Percentiles rank a stretch among this genome's conserved stretches.
Conservation (phyloP, 2,113 vertebrate species). For the Spheniscus mendiculus region DNA sequence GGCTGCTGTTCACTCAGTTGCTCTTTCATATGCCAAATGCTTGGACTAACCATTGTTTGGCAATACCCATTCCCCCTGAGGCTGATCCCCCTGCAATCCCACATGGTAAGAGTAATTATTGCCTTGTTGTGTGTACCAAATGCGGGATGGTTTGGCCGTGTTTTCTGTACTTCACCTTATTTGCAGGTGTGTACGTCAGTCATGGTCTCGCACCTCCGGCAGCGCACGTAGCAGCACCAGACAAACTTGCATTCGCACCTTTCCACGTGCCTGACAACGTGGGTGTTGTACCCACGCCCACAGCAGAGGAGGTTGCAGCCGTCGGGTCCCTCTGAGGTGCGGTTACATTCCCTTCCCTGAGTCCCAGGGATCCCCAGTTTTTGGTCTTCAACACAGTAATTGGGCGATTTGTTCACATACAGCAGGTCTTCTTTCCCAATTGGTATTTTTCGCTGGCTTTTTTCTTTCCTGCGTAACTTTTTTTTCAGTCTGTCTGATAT, state of each 20-base stretch:
- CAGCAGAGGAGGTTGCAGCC: slow-evolving; percentile 96
- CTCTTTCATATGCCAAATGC: background rate
- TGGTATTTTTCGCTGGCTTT: slow-evolving; percentile 76
- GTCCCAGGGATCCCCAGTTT: slow-evolving; percentile 87
- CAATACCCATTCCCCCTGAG: background rate
- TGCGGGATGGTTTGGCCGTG: rapidly evolving
- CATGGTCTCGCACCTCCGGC: slow-evolving; percentile 93
- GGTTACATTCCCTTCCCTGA: slow-evolving; percentile 89
- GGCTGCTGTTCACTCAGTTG: background rate
- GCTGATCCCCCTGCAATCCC: background rate
- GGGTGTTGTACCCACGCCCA: slow-evolving; percentile 94
- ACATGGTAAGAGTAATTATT: rapidly evolving
- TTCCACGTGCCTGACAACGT: slow-evolving; percentile 88
- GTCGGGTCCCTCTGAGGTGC: slow-evolving; percentile 81
- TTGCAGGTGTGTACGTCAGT: slow-evolving; percentile 96
- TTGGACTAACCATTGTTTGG: background rate
- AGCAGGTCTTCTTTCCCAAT: slow-evolving; percentile 85
- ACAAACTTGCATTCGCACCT: slow-evolving; percentile 95
- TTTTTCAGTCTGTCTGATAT: slow-evolving; percentile 82
- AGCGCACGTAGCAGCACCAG: slow-evolving; percentile 98
- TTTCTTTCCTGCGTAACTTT: slow-evolving; percentile 86
- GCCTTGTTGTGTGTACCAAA: background rate
- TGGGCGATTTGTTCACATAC: slow-evolving; percentile 91
- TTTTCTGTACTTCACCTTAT: slow-evolving; percentile 13
- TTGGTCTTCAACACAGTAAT: slow-evolving; percentile 91